These are phyloP conservation scores for Xenotilapia caudafasciata DNA, from an alignment of 2,113 vertebrate genomes.

Conservation along the genomic window DNA sequence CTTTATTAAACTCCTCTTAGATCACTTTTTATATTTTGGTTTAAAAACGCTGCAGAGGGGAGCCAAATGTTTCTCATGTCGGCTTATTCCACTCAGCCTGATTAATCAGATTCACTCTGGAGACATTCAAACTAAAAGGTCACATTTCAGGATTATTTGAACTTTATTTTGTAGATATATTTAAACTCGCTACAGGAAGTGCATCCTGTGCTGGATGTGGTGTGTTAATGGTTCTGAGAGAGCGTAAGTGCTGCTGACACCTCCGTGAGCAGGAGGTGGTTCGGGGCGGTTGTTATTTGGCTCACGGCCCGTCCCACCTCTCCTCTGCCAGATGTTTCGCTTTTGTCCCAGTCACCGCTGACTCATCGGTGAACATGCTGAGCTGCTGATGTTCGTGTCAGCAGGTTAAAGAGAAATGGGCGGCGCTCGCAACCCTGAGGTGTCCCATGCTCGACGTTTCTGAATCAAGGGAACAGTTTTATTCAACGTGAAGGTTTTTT, in stretches of 20 bases:
- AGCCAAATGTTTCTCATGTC: background rate
- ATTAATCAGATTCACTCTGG: background rate
- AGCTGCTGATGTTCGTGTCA: background rate
- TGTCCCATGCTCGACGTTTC: background rate
- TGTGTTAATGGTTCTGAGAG: background rate
- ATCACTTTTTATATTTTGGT: background rate
- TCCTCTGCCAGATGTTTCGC: background rate
- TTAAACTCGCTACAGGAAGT: background rate
- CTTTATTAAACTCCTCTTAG: background rate
- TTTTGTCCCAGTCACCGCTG: background rate
- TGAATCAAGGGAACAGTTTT: background rate
- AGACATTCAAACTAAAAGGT: background rate
- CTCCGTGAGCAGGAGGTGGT: background rate
- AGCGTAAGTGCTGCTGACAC: background rate
- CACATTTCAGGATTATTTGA: background rate
- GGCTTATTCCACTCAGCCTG: background rate
- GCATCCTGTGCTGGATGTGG: background rate
- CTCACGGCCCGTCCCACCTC: background rate
- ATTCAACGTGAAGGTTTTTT: fast-evolving
- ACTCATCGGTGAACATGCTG: background rate
- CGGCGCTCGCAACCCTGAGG: background rate
- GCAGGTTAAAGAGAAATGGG: background rate
- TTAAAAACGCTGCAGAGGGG: background rate
- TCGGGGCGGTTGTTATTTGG: background rate
- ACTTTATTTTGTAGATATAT: background rate